Evolutionary conservation across 2,113 vertebrate genomes (phyloP), one percentile per base, ranked within the genome.

Genomic region (Silurus glanis): DNA sequence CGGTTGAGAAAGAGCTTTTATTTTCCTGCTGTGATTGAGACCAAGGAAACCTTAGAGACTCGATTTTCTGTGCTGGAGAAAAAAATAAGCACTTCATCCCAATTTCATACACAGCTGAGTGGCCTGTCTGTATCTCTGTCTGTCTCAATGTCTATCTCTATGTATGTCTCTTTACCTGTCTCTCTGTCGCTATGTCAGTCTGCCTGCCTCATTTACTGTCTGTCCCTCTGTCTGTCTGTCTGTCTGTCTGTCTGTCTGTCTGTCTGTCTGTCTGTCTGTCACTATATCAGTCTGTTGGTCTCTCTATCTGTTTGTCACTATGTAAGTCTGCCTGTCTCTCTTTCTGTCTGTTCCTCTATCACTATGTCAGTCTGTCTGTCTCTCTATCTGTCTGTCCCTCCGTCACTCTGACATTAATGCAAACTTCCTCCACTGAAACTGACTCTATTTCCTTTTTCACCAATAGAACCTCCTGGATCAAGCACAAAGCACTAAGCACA

Each of bases 381-480:
- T 37, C 37, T 37, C 0, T 37, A 37, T 37, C 37, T 2, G 37
- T 37, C 37, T 3, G 37, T 37, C 37, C 37, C 37, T 37, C 37
- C 3, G 37, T 71, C 37, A 6, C 25, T 25, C 1, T 37, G 14
- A 47, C 37, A 61, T 37, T 19, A 74, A 61, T 17, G 83, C 64
- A 21, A 72, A 5, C n/a, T 16, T 55, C 53, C 47, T 53, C 23
- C n/a, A 67, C 25, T 45, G 49, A 10, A 58, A 83, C 51, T 0
- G 49, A 83, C 69, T 75, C 25, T 67, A 56, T 67, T 51, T 75
- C 64, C 62, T 62, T 62, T 12, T 47, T 80, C 86, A 74, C 9
- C 82, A 37, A 66, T 8, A 25, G 53, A 51, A 25, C n/a, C 61
- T 82, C 62, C 53, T 28, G 8, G 61, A n/a, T n/a, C n/a, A 1